A percentile compares a stretch with the other conserved stretches of the same genome.
Conservation (phyloP, 2,888 invertebrate species). For the Argyra leucocephala region DNA sequence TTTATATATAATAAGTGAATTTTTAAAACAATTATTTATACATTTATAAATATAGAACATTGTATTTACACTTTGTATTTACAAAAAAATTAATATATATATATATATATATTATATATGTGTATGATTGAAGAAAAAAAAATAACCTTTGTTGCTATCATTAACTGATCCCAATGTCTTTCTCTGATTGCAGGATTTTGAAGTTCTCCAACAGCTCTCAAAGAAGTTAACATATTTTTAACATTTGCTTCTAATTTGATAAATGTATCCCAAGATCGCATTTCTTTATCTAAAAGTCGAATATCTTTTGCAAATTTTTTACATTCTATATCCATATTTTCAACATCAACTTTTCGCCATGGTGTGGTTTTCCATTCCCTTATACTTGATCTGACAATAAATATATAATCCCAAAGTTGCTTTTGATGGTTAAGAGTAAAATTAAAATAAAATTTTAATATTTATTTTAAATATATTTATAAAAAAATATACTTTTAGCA, state of each 20-base stretch:
- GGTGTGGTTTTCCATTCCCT: slow-evolving; percentile 96
- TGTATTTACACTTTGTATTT: too few relatives aligned
- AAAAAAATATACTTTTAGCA: slow-evolving; percentile 59
- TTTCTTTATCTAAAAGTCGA: slow-evolving; percentile 85
- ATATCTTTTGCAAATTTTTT: slow-evolving; percentile 96
- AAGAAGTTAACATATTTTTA: slow-evolving; percentile 91
- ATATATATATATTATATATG: neutral
- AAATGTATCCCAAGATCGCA: slow-evolving; percentile 89
- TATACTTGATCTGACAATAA: slow-evolving; percentile 80
- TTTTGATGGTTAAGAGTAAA: slow-evolving; percentile 39
- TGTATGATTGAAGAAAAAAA: slow-evolving; percentile 18
- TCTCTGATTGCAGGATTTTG: slow-evolving; percentile 94
- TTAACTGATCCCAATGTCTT: slow-evolving; percentile 93
- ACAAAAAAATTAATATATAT: slow-evolving; percentile 19
- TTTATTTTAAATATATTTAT: neutral
- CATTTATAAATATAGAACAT: neutral
- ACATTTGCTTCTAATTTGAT: slow-evolving; percentile 79
- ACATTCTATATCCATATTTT: slow-evolving; percentile 97
- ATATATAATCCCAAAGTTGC: slow-evolving; percentile 93
- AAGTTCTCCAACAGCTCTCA: slow-evolving; percentile 87
- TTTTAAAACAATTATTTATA: neutral
- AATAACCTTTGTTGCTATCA: slow-evolving; percentile 86
- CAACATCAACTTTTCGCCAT: slow-evolving; percentile 94
- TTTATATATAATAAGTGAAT: slow-evolving; percentile 5
- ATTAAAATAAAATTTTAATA: neutral